A percentile compares a stretch with the other conserved stretches of the same genome.
These are phyloP conservation scores for Tauraco erythrolophus DNA, from an alignment of 2,113 vertebrate genomes.

Conservation along the genomic window DNA sequence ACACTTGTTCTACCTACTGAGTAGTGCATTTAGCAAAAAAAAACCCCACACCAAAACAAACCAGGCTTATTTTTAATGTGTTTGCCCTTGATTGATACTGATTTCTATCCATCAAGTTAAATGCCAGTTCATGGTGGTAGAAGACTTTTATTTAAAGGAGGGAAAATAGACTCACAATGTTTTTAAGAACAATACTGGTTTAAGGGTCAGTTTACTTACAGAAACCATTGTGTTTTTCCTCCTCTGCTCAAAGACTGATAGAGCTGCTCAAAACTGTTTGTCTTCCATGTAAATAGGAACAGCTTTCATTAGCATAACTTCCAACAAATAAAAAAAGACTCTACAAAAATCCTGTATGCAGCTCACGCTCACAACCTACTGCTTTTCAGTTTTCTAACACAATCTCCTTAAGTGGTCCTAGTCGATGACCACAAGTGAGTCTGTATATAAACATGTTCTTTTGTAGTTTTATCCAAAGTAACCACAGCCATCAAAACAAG, in stretches of 20 bases:
- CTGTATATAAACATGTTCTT: background rate
- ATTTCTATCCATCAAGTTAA: background rate
- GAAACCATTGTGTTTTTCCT: background rate
- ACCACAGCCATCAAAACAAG: background rate
- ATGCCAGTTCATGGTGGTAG: background rate
- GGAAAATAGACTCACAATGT: background rate
- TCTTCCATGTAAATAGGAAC: background rate
- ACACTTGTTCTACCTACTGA: background rate
- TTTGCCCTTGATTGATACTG: background rate
- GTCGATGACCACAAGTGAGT: background rate
- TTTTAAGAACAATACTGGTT: background rate
- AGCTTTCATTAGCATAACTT: background rate
- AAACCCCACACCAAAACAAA: background rate
- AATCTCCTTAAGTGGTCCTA: background rate
- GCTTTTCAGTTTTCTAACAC: background rate
- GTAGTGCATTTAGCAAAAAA: background rate
- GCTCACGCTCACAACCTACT: background rate
- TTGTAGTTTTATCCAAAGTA: background rate
- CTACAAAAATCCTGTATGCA: background rate
- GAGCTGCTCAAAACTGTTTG: background rate
- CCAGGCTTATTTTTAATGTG: background rate
- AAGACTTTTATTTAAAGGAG: conserved; percentile 44
- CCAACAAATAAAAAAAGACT: background rate
- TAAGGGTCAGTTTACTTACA: background rate
- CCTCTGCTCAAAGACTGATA: background rate